These are phyloP conservation scores for Heliocidaris tuberculata DNA, from an alignment of 35 echinoderm and acorn worm genomes.

Conservation along the genomic window DNA sequence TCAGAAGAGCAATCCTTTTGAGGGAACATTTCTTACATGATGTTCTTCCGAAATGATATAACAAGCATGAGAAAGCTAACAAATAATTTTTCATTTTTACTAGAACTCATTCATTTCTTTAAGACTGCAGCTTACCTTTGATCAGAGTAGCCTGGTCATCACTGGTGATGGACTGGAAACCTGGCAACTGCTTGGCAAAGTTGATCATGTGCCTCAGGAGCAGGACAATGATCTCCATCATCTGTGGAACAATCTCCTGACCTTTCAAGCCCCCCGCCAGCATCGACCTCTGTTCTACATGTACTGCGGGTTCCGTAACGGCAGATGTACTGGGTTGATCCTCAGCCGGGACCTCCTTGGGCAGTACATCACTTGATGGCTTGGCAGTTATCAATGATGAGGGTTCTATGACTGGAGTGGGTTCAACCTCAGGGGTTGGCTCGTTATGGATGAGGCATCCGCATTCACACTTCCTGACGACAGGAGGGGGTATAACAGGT, in stretches of 20 bases:
- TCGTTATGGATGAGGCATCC: constrained; percentile 39
- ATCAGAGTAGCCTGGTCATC: constrained; percentile 83
- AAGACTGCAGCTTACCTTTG: constrained; percentile 53
- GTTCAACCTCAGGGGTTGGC: not conserved
- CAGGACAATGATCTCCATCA: constrained; percentile 75
- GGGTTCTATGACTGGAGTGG: not conserved
- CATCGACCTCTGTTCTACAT: not conserved
- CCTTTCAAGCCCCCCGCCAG: not conserved
- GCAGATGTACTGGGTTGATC: not conserved
- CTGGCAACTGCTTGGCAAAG: constrained; percentile 78
- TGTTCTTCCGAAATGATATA: too few relatives aligned
- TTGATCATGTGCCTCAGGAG: constrained; percentile 81
- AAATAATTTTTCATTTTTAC: too few relatives aligned
- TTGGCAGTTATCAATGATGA: not conserved
- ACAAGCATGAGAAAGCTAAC: too few relatives aligned
- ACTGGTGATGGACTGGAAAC: constrained; percentile 55
- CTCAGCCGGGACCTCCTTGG: not conserved
- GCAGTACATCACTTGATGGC: not conserved
- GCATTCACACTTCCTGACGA: constrained; percentile 1
- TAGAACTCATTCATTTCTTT: too few relatives aligned
- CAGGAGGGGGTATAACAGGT: not conserved
- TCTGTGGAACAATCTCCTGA: constrained; percentile 39
- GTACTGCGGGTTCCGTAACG: not conserved
- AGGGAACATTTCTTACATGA: too few relatives aligned
- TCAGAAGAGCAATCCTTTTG: too few relatives aligned